phyloP scores from a whole-genome alignment of 2,888 invertebrate genomes.

The Elegia similella region DNA sequence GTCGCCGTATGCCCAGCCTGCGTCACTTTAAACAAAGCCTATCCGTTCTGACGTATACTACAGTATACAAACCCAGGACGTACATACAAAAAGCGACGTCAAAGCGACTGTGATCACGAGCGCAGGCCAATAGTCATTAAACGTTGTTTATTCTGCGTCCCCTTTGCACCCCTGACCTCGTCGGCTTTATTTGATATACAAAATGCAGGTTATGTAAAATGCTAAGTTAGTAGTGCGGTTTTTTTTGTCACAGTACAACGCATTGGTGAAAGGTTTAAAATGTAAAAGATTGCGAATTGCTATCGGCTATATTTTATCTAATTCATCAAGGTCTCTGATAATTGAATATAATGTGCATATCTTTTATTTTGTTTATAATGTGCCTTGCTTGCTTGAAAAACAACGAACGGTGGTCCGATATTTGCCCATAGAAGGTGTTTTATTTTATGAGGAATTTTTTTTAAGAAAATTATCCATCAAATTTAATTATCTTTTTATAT shows the following conservation, averaged over 20 bases:
- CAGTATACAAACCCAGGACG: not conserved
- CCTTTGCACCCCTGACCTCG: constrained; percentile 21
- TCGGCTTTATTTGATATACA: constrained; percentile 17
- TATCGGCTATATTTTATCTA: too few species aligned
- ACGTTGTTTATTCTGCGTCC: constrained; percentile 51
- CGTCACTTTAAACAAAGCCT: not conserved
- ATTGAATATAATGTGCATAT: too few species aligned
- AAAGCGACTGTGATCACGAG: constrained; percentile 33
- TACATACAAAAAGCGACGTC: constrained; percentile 23
- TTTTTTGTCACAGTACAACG: not conserved
- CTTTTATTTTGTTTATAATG: too few species aligned
- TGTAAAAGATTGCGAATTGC: too few species aligned
- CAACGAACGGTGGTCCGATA: too few species aligned
- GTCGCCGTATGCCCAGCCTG: not conserved
- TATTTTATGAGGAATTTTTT: too few species aligned
- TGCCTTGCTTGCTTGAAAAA: too few species aligned
- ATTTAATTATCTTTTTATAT: too few species aligned
- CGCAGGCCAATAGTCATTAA: constrained; percentile 54
- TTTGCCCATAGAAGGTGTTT: too few species aligned
- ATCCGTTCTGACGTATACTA: not conserved
- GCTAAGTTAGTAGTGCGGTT: not conserved
- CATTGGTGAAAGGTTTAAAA: too few species aligned
- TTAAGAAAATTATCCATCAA: too few species aligned
- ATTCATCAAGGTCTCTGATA: too few species aligned
- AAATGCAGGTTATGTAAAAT: constrained; percentile 10